Evolutionary conservation across 2,113 vertebrate genomes (phyloP).

Genomic region (Poeciliopsis prolifica): DNA sequence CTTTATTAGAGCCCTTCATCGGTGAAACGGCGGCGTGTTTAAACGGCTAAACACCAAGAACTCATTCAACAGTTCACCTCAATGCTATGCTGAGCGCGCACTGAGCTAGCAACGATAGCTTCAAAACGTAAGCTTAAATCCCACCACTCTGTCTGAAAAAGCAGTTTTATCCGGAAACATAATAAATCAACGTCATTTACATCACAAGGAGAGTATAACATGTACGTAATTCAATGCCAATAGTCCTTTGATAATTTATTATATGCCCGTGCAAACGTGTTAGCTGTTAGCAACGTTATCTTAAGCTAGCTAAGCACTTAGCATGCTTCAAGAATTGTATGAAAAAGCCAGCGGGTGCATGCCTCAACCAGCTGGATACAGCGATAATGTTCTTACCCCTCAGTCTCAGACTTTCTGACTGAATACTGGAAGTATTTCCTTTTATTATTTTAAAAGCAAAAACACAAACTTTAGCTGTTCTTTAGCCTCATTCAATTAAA

Average conservation of each 20-base stretch:
- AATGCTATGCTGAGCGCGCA: too few relatives aligned
- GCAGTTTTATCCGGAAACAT: not conserved
- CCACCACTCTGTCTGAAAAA: not conserved
- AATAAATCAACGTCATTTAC: not conserved
- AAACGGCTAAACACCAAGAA: too few relatives aligned
- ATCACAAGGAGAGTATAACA: not conserved
- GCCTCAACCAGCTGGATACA: not conserved
- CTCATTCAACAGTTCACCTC: too few relatives aligned
- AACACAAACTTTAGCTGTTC: not conserved
- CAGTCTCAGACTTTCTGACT: not conserved
- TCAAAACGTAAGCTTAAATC: not conserved
- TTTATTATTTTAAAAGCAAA: not conserved
- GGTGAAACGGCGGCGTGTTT: too few relatives aligned
- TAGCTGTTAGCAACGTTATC: constrained; percentile 26
- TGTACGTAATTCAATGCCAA: not conserved
- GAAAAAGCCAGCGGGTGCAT: not conserved
- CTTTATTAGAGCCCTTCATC: too few relatives aligned
- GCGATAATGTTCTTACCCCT: constrained; percentile 8
- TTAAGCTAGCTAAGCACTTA: constrained; percentile 18
- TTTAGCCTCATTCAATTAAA: constrained; percentile 36
- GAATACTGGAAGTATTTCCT: not conserved
- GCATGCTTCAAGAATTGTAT: constrained; percentile 15
- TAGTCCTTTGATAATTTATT: not conserved
- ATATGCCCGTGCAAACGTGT: not conserved
- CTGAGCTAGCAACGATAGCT: not conserved